These are phyloP conservation scores for Amblyteles armatorius DNA, from an alignment of 2,888 invertebrate species.

Conservation along the genomic window DNA sequence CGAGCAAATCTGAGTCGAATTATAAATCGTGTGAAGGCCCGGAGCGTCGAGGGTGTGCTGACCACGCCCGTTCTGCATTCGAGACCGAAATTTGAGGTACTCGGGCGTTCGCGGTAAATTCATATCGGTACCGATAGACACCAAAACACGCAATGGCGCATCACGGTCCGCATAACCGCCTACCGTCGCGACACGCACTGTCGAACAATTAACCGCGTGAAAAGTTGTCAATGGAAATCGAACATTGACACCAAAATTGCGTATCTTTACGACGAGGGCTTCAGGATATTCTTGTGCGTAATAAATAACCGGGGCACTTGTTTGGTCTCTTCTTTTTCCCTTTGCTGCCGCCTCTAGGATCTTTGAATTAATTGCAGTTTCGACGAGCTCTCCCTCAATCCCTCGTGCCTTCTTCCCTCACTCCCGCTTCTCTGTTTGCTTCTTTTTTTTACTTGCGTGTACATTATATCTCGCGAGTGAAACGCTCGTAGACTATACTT, in stretches of 20 bases:
- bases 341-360: constrained; percentile 49
- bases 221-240: constrained; percentile 68
- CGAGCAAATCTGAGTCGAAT: constrained; percentile 65
- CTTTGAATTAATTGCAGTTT: constrained; percentile 67
- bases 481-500: constrained; percentile 68
- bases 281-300: constrained; percentile 63
- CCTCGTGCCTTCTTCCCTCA: constrained; percentile 32
- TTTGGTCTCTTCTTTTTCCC: constrained; percentile 40
- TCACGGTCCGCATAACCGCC: constrained; percentile 41
- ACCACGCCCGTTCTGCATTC: constrained; percentile 55
- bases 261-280: constrained; percentile 63
- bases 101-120: constrained; percentile 54
- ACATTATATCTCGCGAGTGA: constrained; percentile 50
- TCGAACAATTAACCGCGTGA: constrained; percentile 57
- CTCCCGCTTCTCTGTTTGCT: constrained; percentile 43
- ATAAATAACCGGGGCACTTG: constrained; percentile 65
- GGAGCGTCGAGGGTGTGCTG: constrained; percentile 63
- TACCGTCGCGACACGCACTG: constrained; percentile 43
- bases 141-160: constrained; percentile 63
- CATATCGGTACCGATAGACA: constrained; percentile 62
- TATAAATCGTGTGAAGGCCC: constrained; percentile 61
- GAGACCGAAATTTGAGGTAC: constrained; percentile 28
- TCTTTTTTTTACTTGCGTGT: constrained; percentile 38
- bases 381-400: constrained; percentile 45
- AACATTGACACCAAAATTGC: constrained; percentile 67